A percentile compares a stretch with the other conserved stretches of the same genome.
phyloP scores from a whole-genome alignment of 1,140 invertebrate genomes.

The Sitobion miscanthi region DNA sequence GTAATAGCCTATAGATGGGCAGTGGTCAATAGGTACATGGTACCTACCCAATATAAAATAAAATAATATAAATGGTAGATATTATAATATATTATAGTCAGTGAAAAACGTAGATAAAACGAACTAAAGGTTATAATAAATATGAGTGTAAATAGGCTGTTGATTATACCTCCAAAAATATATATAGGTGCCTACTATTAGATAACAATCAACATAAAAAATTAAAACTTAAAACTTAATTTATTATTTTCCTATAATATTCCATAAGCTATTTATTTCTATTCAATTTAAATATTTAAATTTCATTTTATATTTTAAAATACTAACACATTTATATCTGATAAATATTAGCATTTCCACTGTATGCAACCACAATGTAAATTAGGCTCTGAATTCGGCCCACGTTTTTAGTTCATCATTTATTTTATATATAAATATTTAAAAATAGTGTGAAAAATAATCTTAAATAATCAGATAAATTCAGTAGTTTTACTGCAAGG shows the following conservation, averaged over 20 bases:
- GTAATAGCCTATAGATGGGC: neutral
- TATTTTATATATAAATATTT: conserved; percentile 5
- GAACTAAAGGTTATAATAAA: neutral
- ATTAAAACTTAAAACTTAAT: neutral
- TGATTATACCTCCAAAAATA: neutral
- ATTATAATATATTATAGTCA: neutral
- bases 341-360: neutral
- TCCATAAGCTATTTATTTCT: neutral
- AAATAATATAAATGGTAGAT: neutral
- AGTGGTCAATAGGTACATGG: neutral
- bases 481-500: neutral
- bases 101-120: neutral
- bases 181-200: neutral
- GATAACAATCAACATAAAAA: neutral
- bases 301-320: neutral
- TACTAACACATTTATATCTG: neutral
- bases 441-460: conserved; percentile 17
- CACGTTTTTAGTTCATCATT: conserved; percentile 6
- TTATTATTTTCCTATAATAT: neutral
- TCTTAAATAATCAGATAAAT: conserved; percentile 38
- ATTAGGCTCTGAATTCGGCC: conserved; percentile 6
- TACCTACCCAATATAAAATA: neutral
- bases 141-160: neutral
- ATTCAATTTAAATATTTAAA: neutral
- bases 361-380: conserved; percentile 4